Evolutionary conservation across 2,888 invertebrate genomes (phyloP).

Genomic region (Amorpha juglandis): DNA sequence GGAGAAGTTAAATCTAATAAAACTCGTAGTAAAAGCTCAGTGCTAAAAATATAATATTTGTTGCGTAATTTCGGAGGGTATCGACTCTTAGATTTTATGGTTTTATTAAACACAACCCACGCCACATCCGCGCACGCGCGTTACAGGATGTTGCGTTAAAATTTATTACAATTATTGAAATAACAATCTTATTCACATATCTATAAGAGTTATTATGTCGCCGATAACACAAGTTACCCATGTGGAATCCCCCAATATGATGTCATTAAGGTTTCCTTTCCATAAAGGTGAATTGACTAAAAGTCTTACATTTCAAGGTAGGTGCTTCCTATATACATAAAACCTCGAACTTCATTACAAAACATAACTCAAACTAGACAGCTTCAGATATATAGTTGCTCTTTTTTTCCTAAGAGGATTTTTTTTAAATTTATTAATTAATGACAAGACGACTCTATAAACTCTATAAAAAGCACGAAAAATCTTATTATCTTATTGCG

Average conservation of each 20-base stretch:
- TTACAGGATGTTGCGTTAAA: slow-evolving; percentile 64
- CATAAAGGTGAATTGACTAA: slow-evolving; percentile 34
- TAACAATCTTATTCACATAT: not conserved
- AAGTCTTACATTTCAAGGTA: slow-evolving; percentile 15
- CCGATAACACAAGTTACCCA: not conserved
- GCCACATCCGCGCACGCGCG: slow-evolving; percentile 74
- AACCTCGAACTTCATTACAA: not conserved
- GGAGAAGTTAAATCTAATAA: no score
- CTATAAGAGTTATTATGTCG: not conserved
- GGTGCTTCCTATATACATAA: not conserved
- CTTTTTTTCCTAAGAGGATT: no score
- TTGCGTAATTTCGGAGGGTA: slow-evolving; percentile 48
- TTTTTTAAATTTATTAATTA: no score
- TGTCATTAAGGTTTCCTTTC: slow-evolving; percentile 53
- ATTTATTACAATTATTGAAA: not conserved
- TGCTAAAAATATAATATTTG: slow-evolving; percentile 34
- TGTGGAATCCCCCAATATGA: slow-evolving; percentile 44
- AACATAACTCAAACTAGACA: no score
- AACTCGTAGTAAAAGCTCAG: not conserved
- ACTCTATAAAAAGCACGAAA: no score
- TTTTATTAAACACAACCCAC: slow-evolving; percentile 46
- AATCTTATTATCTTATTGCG: no score
- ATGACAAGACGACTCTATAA: no score
- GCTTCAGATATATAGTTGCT: no score
- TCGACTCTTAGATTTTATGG: slow-evolving; percentile 45